Conservation (phyloP, 2,113 vertebrate genomes). For the Prunella himalayana region DNA sequence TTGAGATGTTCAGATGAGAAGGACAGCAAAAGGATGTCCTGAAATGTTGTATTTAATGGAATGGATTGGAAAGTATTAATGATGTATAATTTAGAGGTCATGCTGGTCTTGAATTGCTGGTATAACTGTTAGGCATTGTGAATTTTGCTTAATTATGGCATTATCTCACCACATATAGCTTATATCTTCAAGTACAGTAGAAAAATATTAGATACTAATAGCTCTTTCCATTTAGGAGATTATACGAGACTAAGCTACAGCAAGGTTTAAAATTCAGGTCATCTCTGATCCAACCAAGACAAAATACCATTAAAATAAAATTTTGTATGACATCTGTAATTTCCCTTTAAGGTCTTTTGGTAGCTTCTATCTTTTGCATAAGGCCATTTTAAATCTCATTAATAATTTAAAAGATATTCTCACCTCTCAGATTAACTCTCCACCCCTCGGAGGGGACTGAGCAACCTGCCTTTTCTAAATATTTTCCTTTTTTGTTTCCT, state of each 20-base stretch:
- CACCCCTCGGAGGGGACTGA: rapidly evolving
- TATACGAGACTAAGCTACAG: background rate
- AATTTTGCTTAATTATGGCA: background rate
- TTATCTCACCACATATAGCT: background rate
- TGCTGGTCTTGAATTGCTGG: background rate
- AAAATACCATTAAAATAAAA: background rate
- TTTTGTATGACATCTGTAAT: background rate
- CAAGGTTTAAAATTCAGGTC: background rate
- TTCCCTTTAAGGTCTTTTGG: background rate
- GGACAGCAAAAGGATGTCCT: background rate
- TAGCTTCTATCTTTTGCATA: background rate
- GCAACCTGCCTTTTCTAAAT: background rate
- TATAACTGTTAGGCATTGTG: background rate
- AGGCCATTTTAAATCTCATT: background rate
- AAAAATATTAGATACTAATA: background rate
- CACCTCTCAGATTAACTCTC: background rate
- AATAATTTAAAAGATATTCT: background rate
- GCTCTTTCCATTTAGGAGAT: background rate
- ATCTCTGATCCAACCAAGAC: background rate
- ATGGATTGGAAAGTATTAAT: background rate
- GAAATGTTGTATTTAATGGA: background rate
- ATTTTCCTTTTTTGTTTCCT: background rate
- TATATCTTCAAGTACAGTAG: background rate
- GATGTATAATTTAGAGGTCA: background rate
- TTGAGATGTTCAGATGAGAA: background rate